Percentiles rank a stretch among this genome's conserved stretches.
Conservation (phyloP, 2,888 invertebrate species). For the Noctua janthe region DNA sequence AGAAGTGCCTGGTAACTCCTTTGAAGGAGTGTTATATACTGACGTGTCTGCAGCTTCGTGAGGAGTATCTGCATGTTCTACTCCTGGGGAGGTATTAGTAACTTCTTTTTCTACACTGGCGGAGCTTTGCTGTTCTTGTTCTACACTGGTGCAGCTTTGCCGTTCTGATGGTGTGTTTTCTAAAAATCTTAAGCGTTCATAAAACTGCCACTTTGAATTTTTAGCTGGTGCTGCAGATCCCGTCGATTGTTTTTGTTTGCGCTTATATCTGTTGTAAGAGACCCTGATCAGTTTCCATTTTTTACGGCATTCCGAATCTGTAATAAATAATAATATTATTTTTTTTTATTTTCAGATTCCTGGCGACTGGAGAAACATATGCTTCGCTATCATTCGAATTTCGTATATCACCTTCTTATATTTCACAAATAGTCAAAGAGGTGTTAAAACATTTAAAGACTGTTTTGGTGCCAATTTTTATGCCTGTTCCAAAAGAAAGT, state of each 20-base stretch:
- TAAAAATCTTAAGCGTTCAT: constrained; percentile 53
- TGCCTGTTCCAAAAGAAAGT: background rate
- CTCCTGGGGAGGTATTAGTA: no score
- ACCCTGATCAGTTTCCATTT: constrained; percentile 13
- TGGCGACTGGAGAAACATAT: constrained; percentile 49
- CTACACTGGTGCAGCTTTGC: constrained; percentile 15
- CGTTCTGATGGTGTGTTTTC: constrained; percentile 50
- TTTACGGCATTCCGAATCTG: constrained; percentile 8
- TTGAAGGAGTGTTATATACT: constrained; percentile 11
- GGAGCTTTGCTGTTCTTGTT: no score
- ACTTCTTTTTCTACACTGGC: constrained; percentile 6
- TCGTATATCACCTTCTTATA: constrained; percentile 53
- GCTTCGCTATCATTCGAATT: constrained; percentile 35
- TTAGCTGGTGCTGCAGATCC: constrained; percentile 28
- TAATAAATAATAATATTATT: background rate
- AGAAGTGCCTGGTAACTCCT: constrained; percentile 6
- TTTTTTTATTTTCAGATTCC: constrained; percentile 12
- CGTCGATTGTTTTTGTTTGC: constrained; percentile 7
- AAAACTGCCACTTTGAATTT: constrained; percentile 53
- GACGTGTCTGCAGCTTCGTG: background rate
- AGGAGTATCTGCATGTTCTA: constrained; percentile 11
- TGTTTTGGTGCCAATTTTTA: no score
- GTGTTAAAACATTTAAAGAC: constrained; percentile 17
- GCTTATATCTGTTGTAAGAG: constrained; percentile 17
- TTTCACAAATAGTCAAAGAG: constrained; percentile 48